Base-by-base conservation (phyloP, 2,797 vertebrate species). In the Gallinago nigripennis region DNA sequence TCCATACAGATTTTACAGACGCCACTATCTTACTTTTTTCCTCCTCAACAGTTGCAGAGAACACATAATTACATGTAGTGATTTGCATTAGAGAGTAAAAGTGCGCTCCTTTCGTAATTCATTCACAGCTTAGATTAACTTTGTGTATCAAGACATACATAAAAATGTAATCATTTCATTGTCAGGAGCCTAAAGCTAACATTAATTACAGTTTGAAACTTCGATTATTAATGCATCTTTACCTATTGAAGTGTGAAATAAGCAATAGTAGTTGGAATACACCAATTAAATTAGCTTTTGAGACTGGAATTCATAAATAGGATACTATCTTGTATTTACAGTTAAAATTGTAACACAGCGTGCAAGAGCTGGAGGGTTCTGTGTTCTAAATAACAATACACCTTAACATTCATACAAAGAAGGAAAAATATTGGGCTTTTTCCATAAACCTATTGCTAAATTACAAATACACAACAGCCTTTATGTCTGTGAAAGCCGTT, bases 211-310 rank as follows among this genome's bases (percentile, higher is more conserved):
- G 96, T 96, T 97, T 96, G 96, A 97, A 98, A 97, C 92, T 97
- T 97, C 5, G 94, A 98, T 98, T 98, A 98, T 98, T 98, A 98
- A 98, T 98, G 97, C 94, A 98, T 98, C 98, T 98, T 98, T 98
- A 98, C 97, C 96, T 97, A 97, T 83, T 92, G 97, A 98, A 96
- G 97, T 97, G 97, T 97, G 98, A 98, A 98, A 98, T 98, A 98
- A 98, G 97, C 96, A 97, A 96, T 96, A 97, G 98, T 98, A 98
- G 97, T 97, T 98, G 94, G 91, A 97, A 97, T 97, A 95, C 92
- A 98, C 98, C 97, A 98, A 98, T 98, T 98, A 98, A 98, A 98
- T 98, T 98, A 98, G 92, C 82, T 95, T 96, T 90, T 96, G 95
- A 97, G 97, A 97, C 95, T 95, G 91, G 97, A 98, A 98, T 98